A percentile compares a stretch with the other conserved stretches of the same genome.
These are phyloP conservation scores for Orestias chungarensis DNA, from an alignment of 2,797 vertebrate genomes.

Conservation along the genomic window DNA sequence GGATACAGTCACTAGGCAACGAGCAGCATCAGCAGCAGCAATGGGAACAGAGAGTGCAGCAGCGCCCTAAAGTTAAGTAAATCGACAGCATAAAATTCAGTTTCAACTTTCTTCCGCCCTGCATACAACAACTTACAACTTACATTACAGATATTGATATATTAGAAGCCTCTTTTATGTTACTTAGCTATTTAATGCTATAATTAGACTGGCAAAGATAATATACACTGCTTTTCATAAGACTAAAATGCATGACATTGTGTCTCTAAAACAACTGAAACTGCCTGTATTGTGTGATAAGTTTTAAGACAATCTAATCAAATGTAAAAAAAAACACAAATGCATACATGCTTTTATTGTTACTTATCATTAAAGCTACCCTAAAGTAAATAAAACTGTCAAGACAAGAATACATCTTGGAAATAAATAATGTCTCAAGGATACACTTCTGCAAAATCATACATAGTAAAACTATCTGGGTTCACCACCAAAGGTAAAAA, in stretches of 20 bases:
- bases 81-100: slow-evolving; percentile 41
- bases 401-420: not conserved
- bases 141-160: slow-evolving; percentile 50
- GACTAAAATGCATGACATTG: slow-evolving; percentile 4
- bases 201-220: slow-evolving; percentile 33
- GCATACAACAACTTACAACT: slow-evolving; percentile 41
- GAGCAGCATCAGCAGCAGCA: slow-evolving; percentile 61
- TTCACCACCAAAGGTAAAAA: not conserved
- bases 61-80: slow-evolving; percentile 53
- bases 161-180: slow-evolving; percentile 33
- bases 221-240: not conserved
- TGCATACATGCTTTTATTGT: not conserved
- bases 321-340: not conserved
- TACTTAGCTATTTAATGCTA: slow-evolving; percentile 13
- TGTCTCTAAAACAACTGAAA: not conserved
- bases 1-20: slow-evolving; percentile 79
- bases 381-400: not conserved
- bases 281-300: not conserved
- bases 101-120: slow-evolving; percentile 25
- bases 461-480: not conserved
- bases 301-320: not conserved
- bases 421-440: not conserved
- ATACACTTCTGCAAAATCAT: no score
- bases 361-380: not conserved
- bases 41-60: slow-evolving; percentile 55